Evolutionary conservation across 2,888 invertebrate species (phyloP).

Genomic region (Adela reaumurella): DNA sequence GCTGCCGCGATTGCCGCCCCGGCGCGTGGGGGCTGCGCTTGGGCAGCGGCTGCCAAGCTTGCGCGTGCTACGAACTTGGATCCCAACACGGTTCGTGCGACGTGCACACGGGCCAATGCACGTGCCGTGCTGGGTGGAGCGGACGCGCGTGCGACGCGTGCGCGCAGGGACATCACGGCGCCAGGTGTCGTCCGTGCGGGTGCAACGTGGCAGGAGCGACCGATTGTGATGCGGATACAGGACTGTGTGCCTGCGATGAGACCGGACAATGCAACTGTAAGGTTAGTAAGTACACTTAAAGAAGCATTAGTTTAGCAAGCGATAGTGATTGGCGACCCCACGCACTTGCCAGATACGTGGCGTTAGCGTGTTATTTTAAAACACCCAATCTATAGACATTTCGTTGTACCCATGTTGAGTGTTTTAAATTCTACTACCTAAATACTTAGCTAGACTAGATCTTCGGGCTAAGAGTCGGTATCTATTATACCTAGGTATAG

Average conservation of each 20-base stretch:
- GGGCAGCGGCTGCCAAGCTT: conserved; percentile 74
- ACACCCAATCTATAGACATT: too few relatives aligned
- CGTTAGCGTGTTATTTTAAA: too few relatives aligned
- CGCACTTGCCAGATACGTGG: too few relatives aligned
- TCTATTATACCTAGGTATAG: too few relatives aligned
- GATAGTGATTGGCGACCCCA: too few relatives aligned
- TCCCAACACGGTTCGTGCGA: conserved; percentile 64
- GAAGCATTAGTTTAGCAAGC: too few relatives aligned
- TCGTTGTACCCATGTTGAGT: too few relatives aligned
- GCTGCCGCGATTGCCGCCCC: conserved; percentile 75
- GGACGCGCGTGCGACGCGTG: conserved; percentile 81
- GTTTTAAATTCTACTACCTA: too few relatives aligned
- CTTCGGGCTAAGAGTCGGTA: too few relatives aligned
- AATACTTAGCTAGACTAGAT: too few relatives aligned
- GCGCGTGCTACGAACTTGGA: conserved; percentile 73
- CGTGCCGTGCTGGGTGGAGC: conserved; percentile 69
- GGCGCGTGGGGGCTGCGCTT: conserved; percentile 79
- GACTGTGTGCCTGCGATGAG: conserved; percentile 67
- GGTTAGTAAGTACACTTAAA: conserved; percentile 48
- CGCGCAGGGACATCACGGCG: conserved; percentile 81
- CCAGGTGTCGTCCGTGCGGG: conserved; percentile 80
- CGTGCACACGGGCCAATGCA: conserved; percentile 58
- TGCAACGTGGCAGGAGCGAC: conserved; percentile 74
- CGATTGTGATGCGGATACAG: conserved; percentile 43
- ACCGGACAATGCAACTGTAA: conserved; percentile 88